Evolutionary conservation across 2,797 vertebrate species (phyloP).

Genomic region (Yasuhikotakia modesta): DNA sequence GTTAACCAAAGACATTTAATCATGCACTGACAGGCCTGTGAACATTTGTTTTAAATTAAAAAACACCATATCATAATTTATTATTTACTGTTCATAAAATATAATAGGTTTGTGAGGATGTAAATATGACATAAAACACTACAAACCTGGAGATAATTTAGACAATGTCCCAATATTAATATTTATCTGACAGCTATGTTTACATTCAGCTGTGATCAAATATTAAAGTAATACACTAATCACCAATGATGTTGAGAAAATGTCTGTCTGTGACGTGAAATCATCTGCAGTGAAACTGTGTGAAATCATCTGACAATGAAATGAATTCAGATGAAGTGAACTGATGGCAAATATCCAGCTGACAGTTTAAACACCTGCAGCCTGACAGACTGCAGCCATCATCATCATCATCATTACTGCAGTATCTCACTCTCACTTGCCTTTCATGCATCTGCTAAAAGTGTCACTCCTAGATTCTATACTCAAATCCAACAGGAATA

Average conservation of each 20-base stretch:
- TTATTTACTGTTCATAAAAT: too few species aligned
- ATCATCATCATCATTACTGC: neutral
- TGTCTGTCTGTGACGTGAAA: neutral
- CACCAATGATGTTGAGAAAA: neutral
- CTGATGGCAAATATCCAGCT: conserved; percentile 13
- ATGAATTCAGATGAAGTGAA: conserved; percentile 6
- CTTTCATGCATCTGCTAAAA: too few species aligned
- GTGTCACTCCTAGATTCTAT: too few species aligned
- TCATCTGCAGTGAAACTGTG: neutral
- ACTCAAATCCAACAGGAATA: too few species aligned
- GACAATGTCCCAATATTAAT: too few species aligned
- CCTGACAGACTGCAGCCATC: conserved; percentile 24
- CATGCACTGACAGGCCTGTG: too few species aligned
- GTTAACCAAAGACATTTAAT: too few species aligned
- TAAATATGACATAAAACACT: neutral
- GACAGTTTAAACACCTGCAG: conserved; percentile 11
- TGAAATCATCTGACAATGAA: neutral
- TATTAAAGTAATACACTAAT: neutral
- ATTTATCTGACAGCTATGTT: too few species aligned
- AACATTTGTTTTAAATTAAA: too few species aligned
- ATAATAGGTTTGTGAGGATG: too few species aligned
- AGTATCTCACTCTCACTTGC: neutral
- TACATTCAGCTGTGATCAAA: neutral
- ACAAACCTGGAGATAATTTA: too few species aligned
- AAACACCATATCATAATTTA: too few species aligned